Evolutionary conservation across 2,888 invertebrate species (phyloP).

Genomic region (Gari tellinella): DNA sequence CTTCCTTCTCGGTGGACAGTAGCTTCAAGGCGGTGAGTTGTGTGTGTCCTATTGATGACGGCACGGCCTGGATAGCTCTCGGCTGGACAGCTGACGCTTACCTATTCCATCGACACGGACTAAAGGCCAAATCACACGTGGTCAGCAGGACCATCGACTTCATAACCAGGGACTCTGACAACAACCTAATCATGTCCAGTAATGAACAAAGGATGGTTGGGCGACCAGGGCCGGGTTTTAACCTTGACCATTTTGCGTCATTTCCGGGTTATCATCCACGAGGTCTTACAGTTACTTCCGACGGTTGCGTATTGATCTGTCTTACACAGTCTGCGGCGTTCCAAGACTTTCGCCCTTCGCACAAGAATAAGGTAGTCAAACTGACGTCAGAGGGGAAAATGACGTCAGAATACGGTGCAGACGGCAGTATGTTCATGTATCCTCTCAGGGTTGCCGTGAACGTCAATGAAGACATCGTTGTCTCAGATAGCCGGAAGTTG

Average conservation of each 20-base stretch:
- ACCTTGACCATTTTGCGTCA: constrained; percentile 52
- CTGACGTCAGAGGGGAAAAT: constrained; percentile 48
- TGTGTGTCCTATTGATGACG: constrained; percentile 58
- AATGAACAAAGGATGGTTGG: constrained; percentile 61
- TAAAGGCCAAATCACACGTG: constrained; percentile 60
- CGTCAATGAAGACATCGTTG: constrained; percentile 71
- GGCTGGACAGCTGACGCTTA: constrained; percentile 67
- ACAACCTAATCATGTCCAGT: constrained; percentile 58
- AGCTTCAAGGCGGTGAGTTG: constrained; percentile 64
- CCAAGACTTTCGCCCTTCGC: constrained; percentile 62
- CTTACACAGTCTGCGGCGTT: constrained; percentile 65
- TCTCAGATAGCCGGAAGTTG: constrained; percentile 64
- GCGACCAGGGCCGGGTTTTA: constrained; percentile 58
- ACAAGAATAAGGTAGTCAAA: constrained; percentile 62
- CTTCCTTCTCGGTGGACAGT: constrained; percentile 59
- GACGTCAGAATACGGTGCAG: constrained; percentile 59
- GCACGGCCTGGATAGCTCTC: constrained; percentile 63
- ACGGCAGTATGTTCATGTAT: constrained; percentile 63
- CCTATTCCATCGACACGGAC: constrained; percentile 58
- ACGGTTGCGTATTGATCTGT: constrained; percentile 60
- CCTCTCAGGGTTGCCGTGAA: constrained; percentile 70
- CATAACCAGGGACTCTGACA: constrained; percentile 52
- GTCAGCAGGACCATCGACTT: constrained; percentile 63
- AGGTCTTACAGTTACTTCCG: constrained; percentile 49
- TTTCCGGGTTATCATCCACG: constrained; percentile 62